phyloP scores from a whole-genome alignment of 2,113 vertebrate genomes.

The Tyto alba region DNA sequence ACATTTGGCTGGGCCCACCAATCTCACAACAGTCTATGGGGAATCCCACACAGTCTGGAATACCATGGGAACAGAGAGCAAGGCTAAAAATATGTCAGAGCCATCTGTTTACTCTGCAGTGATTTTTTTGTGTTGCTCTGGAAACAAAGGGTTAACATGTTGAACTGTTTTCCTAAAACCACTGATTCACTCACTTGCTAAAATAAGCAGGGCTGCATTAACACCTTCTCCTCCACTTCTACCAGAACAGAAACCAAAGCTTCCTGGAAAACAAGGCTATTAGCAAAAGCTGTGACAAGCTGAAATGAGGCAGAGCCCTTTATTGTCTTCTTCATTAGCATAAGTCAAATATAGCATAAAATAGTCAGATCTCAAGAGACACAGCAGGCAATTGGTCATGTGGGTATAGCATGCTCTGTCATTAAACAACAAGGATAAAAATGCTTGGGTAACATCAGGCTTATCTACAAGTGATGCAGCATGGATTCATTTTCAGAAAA shows the following conservation, averaged over 20 bases:
- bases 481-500: background rate
- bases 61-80: constrained; percentile 52
- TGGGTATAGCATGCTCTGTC: background rate
- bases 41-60: constrained; percentile 57
- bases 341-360: background rate
- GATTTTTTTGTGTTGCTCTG: background rate
- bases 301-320: background rate
- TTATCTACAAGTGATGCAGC: background rate
- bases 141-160: constrained; percentile 11
- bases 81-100: constrained; percentile 35
- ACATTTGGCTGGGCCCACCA: constrained; percentile 1
- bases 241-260: background rate
- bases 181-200: constrained; percentile 16
- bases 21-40: constrained; percentile 42
- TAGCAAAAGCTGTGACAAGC: constrained; percentile 24
- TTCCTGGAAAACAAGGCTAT: background rate
- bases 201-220: constrained; percentile 26
- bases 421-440: background rate
- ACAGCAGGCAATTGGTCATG: background rate
- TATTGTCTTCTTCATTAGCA: background rate
- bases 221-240: constrained; percentile 7
- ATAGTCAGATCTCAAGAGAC: background rate
- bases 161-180: constrained; percentile 11
- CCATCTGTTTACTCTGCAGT: constrained; percentile 4
- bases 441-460: background rate